phyloP scores from a whole-genome alignment of 2,888 invertebrate species.

The Heliothis peltigera region DNA sequence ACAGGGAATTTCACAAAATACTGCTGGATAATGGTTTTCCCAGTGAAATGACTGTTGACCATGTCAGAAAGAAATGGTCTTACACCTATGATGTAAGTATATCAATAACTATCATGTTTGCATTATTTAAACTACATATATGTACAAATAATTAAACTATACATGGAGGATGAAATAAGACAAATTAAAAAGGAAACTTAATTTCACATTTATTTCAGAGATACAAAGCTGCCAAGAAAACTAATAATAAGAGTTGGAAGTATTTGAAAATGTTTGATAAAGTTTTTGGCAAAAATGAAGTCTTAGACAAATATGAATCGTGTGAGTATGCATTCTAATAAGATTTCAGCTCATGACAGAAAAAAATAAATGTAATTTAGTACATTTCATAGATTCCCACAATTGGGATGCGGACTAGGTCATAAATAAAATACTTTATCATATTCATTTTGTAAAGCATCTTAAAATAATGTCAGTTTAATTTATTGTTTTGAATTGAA shows the following conservation, averaged over 20 bases:
- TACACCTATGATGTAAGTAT: conserved; percentile 87
- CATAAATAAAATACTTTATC: no score
- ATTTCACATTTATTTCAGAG: conserved; percentile 69
- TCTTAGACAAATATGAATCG: conserved; percentile 84
- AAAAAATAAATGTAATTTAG: no score
- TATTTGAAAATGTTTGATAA: conserved; percentile 86
- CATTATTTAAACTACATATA: no score
- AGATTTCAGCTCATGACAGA: conserved; percentile 6
- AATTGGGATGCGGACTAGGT: no score
- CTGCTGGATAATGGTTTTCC: conserved; percentile 84
- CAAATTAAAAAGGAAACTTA: background rate
- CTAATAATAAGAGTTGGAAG: conserved; percentile 82
- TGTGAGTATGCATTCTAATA: conserved; percentile 75
- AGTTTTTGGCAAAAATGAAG: conserved; percentile 79
- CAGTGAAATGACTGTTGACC: conserved; percentile 80
- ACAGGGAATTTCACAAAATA: conserved; percentile 82
- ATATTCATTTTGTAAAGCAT: no score
- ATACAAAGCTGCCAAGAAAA: conserved; percentile 83
- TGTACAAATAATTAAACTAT: background rate
- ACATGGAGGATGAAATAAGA: background rate
- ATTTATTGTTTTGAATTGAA: no score
- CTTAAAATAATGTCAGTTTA: no score
- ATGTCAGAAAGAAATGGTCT: conserved; percentile 86
- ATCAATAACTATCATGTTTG: no score
- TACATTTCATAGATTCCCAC: no score